Percentiles rank a stretch among this genome's conserved stretches.
Evolutionary conservation across 2,797 vertebrate genomes (phyloP).

Genomic region (Xiphorhynchus erythropygius): DNA sequence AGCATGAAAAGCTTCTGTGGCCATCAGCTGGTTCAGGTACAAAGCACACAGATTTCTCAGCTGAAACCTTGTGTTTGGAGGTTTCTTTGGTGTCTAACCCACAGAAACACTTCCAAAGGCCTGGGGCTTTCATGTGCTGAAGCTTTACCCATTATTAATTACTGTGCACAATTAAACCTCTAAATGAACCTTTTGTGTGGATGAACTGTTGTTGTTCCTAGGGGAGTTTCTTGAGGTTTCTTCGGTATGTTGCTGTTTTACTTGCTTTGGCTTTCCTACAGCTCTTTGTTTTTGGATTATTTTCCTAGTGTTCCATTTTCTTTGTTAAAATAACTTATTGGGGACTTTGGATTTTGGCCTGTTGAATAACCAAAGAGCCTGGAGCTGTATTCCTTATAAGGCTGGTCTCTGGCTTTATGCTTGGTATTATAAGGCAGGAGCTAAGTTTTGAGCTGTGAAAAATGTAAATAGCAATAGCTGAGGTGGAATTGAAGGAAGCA

Average conservation of each 20-base stretch:
- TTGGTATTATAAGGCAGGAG: not conserved
- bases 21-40: not conserved
- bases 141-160: slow-evolving; percentile 27
- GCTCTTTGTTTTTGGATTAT: slow-evolving; percentile 4
- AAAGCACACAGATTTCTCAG: not conserved
- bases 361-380: not conserved
- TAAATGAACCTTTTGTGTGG: slow-evolving; percentile 44
- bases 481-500: not conserved
- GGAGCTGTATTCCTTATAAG: not conserved
- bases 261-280: slow-evolving; percentile 49
- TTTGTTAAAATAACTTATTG: slow-evolving; percentile 24
- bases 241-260: slow-evolving; percentile 27
- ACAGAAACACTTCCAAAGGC: slow-evolving; percentile 4
- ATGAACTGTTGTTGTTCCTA: slow-evolving; percentile 21
- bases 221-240: slow-evolving; percentile 41
- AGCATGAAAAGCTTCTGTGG: not conserved
- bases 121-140: not conserved
- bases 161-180: slow-evolving; percentile 22
- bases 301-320: slow-evolving; percentile 12
- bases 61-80: not conserved
- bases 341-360: not conserved
- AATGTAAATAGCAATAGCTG: not conserved
- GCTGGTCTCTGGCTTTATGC: not conserved
- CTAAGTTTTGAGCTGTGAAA: not conserved
- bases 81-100: not conserved